Conservation (phyloP, 2,888 invertebrate species). For the Eudemis profundana region DNA sequence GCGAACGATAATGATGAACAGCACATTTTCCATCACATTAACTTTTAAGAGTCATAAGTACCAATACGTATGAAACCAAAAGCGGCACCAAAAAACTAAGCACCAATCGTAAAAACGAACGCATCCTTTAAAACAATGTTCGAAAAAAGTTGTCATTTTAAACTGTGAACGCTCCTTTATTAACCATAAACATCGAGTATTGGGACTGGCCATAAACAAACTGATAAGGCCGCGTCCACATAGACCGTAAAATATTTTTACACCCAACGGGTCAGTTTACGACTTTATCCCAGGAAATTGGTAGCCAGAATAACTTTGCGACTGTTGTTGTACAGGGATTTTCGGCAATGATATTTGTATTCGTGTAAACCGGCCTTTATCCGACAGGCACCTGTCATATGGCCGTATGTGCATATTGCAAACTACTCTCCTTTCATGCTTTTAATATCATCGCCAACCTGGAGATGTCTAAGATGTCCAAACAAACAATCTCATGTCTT, state of each 20-base stretch:
- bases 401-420: not conserved
- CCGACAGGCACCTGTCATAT: not conserved
- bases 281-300: conserved; percentile 54
- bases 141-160: conserved; percentile 24
- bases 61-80: not conserved
- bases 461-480: no score
- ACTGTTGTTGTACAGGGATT: conserved; percentile 8
- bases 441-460: no score
- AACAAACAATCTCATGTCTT: no score
- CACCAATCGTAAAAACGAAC: conserved; percentile 22
- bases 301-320: conserved; percentile 43
- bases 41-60: not conserved
- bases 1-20: no score
- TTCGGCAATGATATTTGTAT: conserved; percentile 10
- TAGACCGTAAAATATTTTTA: conserved; percentile 43
- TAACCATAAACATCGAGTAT: conserved; percentile 34
- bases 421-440: no score
- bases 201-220: conserved; percentile 32
- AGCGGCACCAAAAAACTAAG: not conserved
- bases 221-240: conserved; percentile 44
- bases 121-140: conserved; percentile 24
- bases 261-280: conserved; percentile 52
- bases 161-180: conserved; percentile 36
- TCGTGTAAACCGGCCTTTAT: not conserved
- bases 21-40: not conserved